phyloP scores from a whole-genome alignment of 2,888 invertebrate genomes.

The Acronicta aceris region DNA sequence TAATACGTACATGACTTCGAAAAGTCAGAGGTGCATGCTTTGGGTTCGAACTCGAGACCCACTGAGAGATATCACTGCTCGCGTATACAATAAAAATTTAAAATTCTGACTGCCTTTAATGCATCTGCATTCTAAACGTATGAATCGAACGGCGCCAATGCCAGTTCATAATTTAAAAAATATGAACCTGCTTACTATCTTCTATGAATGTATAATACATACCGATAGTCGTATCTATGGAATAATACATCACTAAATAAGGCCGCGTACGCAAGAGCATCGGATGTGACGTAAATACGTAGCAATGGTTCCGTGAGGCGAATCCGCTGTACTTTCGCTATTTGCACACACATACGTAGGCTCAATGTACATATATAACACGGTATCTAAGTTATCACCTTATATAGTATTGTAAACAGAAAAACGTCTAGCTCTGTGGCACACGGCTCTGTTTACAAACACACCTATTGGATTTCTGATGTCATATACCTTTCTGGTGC shows the following conservation, averaged over 20 bases:
- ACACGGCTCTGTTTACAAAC: slow-evolving; percentile 48
- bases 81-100: too few relatives aligned
- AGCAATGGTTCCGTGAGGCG: slow-evolving; percentile 63
- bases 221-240: slow-evolving; percentile 50
- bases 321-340: slow-evolving; percentile 68
- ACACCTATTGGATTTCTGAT: slow-evolving; percentile 49
- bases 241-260: slow-evolving; percentile 59
- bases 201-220: slow-evolving; percentile 49
- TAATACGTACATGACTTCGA: too few relatives aligned
- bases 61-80: too few relatives aligned
- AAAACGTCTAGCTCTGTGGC: slow-evolving; percentile 30
- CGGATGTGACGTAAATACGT: slow-evolving; percentile 66
- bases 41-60: too few relatives aligned
- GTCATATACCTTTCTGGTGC: slow-evolving; percentile 23
- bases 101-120: slow-evolving; percentile 2
- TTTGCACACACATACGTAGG: slow-evolving; percentile 57
- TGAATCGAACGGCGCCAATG: slow-evolving; percentile 44
- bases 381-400: slow-evolving; percentile 58
- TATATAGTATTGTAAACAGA: slow-evolving; percentile 60
- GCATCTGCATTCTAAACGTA: slow-evolving; percentile 32
- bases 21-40: too few relatives aligned
- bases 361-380: slow-evolving; percentile 24
- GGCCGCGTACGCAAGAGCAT: slow-evolving; percentile 58
- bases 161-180: slow-evolving; percentile 42
- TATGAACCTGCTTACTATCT: slow-evolving; percentile 36